These are phyloP conservation scores for Rhabdornis inornatus DNA, from an alignment of 2,113 vertebrate genomes.

Conservation along the genomic window DNA sequence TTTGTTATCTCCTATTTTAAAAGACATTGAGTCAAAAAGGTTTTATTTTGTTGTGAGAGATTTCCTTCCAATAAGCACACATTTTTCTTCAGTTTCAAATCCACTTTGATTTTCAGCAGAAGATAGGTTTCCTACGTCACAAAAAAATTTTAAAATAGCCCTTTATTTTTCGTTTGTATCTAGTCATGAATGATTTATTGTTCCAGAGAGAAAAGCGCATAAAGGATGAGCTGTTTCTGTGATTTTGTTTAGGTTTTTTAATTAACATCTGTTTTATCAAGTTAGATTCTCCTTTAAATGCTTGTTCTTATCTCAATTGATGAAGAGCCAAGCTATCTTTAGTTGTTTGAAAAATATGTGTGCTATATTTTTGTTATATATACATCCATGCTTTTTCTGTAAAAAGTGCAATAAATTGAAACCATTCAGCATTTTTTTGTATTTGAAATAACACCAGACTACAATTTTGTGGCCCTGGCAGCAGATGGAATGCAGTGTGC, in stretches of 20 bases:
- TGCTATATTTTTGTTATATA: not conserved
- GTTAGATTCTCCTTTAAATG: not conserved
- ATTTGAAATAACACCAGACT: constrained; percentile 25
- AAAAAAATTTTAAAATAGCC: not conserved
- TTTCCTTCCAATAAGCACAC: not conserved
- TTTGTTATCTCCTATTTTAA: not conserved
- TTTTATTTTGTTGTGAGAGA: not conserved
- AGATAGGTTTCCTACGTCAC: not conserved
- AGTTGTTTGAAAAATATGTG: not conserved
- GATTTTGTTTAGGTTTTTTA: not conserved
- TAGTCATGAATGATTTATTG: constrained; percentile 10
- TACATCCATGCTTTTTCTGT: not conserved
- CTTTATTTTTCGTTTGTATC: not conserved
- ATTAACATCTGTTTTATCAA: not conserved
- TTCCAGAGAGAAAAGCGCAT: constrained; percentile 16
- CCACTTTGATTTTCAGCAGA: not conserved
- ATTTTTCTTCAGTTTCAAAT: constrained; percentile 3
- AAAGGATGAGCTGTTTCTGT: not conserved
- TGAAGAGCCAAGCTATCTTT: not conserved
- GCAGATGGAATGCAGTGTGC: constrained; percentile 17
- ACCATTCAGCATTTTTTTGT: not conserved
- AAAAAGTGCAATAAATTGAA: constrained; percentile 19
- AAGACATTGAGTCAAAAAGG: not conserved
- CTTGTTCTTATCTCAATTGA: not conserved
- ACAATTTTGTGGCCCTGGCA: constrained; percentile 16